Percentiles rank a stretch among this genome's conserved stretches.
Conservation (phyloP, 2,888 invertebrate species). For the Epistrophe eligans region DNA sequence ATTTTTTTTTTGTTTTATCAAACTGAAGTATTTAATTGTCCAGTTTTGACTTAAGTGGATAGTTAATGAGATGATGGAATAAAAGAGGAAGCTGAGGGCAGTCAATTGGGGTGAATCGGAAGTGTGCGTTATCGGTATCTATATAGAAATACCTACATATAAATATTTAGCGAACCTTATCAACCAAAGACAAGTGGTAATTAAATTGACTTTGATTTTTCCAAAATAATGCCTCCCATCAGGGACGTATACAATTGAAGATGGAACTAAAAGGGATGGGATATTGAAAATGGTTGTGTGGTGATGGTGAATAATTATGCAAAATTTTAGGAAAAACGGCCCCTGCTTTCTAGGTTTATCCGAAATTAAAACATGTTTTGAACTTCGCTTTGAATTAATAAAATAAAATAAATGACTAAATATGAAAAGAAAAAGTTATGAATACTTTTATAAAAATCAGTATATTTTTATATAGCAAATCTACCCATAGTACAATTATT, state of each 20-base stretch:
- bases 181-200: conserved; percentile 4
- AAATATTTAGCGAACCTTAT: background rate
- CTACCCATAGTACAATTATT: too few species aligned
- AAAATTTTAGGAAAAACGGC: too few species aligned
- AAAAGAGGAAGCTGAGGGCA: background rate
- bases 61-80: conserved; percentile 40
- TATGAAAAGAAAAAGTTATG: too few species aligned
- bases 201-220: conserved; percentile 27
- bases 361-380: too few species aligned
- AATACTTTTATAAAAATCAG: too few species aligned
- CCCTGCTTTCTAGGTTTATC: too few species aligned
- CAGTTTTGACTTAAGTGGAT: conserved; percentile 42
- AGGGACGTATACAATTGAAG: background rate
- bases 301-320: too few species aligned
- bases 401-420: too few species aligned
- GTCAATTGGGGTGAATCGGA: background rate
- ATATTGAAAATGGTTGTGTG: too few species aligned
- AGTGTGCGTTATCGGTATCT: background rate
- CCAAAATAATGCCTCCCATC: background rate
- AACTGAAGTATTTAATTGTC: conserved; percentile 46
- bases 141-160: background rate
- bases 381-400: too few species aligned
- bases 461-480: too few species aligned
- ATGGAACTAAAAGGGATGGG: background rate
- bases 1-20: conserved; percentile 30